Evolutionary conservation across 2,797 vertebrate genomes (phyloP).

Genomic region (Lutjanus campechanus): DNA sequence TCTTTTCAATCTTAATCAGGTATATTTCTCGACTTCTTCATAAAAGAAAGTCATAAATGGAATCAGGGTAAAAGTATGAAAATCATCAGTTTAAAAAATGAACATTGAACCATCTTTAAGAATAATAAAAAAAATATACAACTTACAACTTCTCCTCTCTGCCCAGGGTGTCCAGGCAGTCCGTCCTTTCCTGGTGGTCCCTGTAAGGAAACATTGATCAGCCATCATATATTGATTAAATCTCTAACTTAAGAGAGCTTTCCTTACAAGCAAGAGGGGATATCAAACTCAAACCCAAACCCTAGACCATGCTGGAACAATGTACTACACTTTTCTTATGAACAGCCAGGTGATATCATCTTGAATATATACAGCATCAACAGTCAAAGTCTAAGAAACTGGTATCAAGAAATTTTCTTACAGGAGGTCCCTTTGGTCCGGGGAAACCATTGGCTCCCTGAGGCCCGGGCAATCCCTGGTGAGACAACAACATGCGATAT

Average conservation of each 20-base stretch:
- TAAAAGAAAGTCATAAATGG: background rate
- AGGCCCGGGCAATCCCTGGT: conserved; percentile 91
- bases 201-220: conserved; percentile 65
- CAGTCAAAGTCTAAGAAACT: background rate
- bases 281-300: background rate
- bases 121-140: background rate
- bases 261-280: background rate
- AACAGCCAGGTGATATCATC: background rate
- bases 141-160: conserved; percentile 96
- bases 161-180: conserved; percentile 94
- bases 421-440: conserved; percentile 94
- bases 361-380: background rate
- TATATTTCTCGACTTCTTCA: background rate
- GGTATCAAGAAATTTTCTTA: conserved; percentile 73
- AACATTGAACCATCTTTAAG: no score
- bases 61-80: background rate
- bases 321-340: background rate
- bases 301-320: background rate
- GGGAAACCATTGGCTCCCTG: conserved; percentile 94
- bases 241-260: background rate
- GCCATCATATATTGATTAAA: background rate
- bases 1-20: background rate
- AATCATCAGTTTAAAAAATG: no score
- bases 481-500: conserved; percentile 29
- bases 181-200: conserved; percentile 95